These are phyloP conservation scores for Himalopsyche anomala DNA, from an alignment of 2,888 invertebrate species.

Conservation along the genomic window DNA sequence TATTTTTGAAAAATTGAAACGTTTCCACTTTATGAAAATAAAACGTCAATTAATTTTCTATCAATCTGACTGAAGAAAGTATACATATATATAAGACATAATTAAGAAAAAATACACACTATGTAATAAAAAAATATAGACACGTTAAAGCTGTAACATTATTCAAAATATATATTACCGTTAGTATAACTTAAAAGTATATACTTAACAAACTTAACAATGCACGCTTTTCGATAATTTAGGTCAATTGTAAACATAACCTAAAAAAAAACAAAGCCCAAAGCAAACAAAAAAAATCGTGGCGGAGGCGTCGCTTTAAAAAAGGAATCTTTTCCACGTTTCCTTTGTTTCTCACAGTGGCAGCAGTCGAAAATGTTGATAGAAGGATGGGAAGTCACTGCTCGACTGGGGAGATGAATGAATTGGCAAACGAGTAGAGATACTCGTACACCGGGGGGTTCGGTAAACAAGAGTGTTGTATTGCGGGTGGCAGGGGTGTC, in stretches of 20 bases:
- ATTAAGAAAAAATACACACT: too few relatives aligned
- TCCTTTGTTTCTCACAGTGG: slow-evolving; percentile 44
- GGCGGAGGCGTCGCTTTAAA: slow-evolving; percentile 43
- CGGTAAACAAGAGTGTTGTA: slow-evolving; percentile 46
- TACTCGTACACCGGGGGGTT: slow-evolving; percentile 29
- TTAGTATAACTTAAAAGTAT: too few relatives aligned
- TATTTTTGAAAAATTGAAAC: too few relatives aligned
- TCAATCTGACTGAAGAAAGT: too few relatives aligned
- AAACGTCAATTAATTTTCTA: too few relatives aligned
- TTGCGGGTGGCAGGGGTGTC: slow-evolving; percentile 28
- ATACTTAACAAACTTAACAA: background rate
- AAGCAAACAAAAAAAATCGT: slow-evolving; percentile 24
- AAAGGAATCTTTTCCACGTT: slow-evolving; percentile 34
- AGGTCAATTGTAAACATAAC: slow-evolving; percentile 36
- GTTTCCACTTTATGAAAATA: too few relatives aligned
- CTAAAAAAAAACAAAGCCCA: background rate
- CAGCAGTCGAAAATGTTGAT: slow-evolving; percentile 35
- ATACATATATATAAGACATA: too few relatives aligned
- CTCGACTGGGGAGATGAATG: slow-evolving; percentile 46
- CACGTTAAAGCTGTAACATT: too few relatives aligned
- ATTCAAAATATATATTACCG: too few relatives aligned
- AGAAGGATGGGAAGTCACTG: slow-evolving; percentile 40
- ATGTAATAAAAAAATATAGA: too few relatives aligned
- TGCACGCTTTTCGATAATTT: slow-evolving; percentile 40
- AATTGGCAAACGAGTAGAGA: slow-evolving; percentile 47